Evolutionary conservation across 2,797 vertebrate genomes (phyloP).

Genomic region (Microtus obscurus): DNA sequence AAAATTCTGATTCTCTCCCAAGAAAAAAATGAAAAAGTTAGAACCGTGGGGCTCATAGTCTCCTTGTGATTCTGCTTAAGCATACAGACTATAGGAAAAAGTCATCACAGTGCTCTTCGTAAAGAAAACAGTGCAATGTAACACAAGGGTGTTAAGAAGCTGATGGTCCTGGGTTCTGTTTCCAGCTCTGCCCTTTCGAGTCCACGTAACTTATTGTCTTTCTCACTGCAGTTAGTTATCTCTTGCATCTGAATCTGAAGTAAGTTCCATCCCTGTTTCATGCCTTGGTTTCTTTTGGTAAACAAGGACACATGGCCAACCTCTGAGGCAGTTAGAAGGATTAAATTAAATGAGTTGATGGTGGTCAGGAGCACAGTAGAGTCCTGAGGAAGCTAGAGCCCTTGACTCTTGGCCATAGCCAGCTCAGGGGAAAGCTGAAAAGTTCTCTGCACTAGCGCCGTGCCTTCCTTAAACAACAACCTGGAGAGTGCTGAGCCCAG

Average conservation of each 20-base stretch:
- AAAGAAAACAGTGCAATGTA: background rate
- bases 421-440: background rate
- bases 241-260: conserved; percentile 21
- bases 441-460: background rate
- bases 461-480: background rate
- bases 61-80: background rate
- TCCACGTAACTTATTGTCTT: background rate
- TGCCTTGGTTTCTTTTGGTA: conserved; percentile 44
- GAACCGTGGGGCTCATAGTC: background rate
- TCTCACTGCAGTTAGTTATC: conserved; percentile 1
- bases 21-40: conserved; percentile 53
- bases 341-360: background rate
- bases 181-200: background rate
- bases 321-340: background rate
- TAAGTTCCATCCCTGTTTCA: background rate
- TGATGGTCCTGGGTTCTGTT: background rate
- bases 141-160: background rate
- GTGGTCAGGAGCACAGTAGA: background rate
- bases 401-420: no score
- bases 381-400: background rate
- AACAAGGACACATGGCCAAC: background rate
- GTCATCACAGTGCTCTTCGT: background rate
- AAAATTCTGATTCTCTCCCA: background rate
- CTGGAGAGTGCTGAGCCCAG: background rate
- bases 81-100: background rate